Conservation (phyloP, 2,113 vertebrate genomes). For the Serinus canaria region DNA sequence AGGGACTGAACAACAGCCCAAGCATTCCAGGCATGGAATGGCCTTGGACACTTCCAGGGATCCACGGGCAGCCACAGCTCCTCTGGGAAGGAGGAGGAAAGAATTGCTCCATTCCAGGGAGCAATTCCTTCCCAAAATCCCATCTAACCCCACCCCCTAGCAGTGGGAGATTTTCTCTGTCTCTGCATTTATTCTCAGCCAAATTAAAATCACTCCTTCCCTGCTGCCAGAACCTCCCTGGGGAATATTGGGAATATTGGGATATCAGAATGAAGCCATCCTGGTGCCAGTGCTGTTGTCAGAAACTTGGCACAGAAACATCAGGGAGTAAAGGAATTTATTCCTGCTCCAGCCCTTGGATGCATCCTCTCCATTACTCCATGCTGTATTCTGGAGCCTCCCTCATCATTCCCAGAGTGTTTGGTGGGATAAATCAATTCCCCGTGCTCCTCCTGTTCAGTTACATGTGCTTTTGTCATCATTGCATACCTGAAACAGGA, state of each 20-base stretch:
- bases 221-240: background rate
- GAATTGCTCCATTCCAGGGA: background rate
- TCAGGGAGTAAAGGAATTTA: background rate
- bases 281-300: accelerated
- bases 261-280: background rate
- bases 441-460: background rate
- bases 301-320: background rate
- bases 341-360: background rate
- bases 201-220: background rate
- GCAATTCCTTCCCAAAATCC: background rate
- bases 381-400: accelerated
- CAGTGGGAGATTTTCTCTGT: background rate
- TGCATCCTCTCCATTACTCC: background rate
- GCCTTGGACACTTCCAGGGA: background rate
- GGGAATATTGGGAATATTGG: accelerated
- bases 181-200: background rate
- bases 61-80: background rate
- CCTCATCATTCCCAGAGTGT: accelerated
- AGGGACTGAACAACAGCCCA: background rate
- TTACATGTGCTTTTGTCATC: background rate
- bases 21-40: background rate
- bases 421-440: background rate
- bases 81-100: too few species aligned
- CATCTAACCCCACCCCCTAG: background rate
- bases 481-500: background rate